phyloP scores from a whole-genome alignment of 2,888 invertebrate species.

The Cryptus viduatorius region DNA sequence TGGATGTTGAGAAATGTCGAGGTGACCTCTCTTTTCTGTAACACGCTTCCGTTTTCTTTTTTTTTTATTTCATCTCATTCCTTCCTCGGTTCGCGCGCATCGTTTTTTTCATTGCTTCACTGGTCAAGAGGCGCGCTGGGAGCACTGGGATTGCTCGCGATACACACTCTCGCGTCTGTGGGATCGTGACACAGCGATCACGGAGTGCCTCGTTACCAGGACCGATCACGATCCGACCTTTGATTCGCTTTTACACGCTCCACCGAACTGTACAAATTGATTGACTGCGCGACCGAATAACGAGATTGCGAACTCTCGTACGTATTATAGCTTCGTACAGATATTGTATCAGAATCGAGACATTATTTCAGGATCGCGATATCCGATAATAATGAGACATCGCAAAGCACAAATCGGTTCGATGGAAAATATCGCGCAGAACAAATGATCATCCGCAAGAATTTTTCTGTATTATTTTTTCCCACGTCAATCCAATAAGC shows the following conservation, averaged over 20 bases:
- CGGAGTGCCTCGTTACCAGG: slow-evolving; percentile 42
- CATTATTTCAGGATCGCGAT: neutral
- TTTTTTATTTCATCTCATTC: neutral
- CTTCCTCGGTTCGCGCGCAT: neutral
- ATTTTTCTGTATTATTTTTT: no score
- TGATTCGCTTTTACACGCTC: slow-evolving; percentile 71
- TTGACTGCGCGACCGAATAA: slow-evolving; percentile 61
- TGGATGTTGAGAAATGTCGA: neutral
- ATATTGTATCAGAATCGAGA: slow-evolving; percentile 14
- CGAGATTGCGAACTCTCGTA: slow-evolving; percentile 15
- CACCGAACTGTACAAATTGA: slow-evolving; percentile 71
- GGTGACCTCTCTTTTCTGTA: neutral
- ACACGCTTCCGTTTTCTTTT: slow-evolving; percentile 6
- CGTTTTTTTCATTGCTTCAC: neutral
- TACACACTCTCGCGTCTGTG: slow-evolving; percentile 30
- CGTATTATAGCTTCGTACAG: slow-evolving; percentile 4
- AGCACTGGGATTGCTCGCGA: slow-evolving; percentile 6
- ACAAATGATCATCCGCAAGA: no score
- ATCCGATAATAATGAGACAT: neutral
- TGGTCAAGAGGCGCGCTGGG: slow-evolving; percentile 1
- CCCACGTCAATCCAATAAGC: neutral
- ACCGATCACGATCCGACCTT: slow-evolving; percentile 71
- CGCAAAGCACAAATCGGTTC: neutral
- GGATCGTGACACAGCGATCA: slow-evolving; percentile 40
- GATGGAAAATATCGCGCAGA: neutral